Evolutionary conservation across 2,113 vertebrate species (phyloP).

Genomic region (Pteruthius melanotis): DNA sequence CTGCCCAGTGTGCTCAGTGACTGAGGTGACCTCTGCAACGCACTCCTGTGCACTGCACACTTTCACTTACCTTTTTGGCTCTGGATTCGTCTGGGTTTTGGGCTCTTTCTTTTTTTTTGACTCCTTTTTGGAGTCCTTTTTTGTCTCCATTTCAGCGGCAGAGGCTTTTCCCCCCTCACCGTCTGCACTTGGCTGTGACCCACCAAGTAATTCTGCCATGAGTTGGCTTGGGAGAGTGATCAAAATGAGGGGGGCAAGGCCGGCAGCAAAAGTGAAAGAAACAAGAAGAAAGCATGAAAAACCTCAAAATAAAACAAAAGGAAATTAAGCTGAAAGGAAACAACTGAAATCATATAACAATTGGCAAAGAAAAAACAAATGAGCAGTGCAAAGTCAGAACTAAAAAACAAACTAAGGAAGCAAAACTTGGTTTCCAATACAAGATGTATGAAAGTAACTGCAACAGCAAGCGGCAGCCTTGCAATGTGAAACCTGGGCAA

Average conservation of each 20-base stretch:
- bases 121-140: conserved; percentile 91
- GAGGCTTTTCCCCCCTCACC: conserved; percentile 77
- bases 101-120: conserved; percentile 92
- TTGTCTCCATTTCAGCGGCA: conserved; percentile 77
- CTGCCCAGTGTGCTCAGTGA: conserved; percentile 5
- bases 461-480: conserved; percentile 73
- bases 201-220: conserved; percentile 81
- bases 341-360: conserved; percentile 59
- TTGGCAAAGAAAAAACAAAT: conserved; percentile 67
- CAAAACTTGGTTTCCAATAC: conserved; percentile 74
- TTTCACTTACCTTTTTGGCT: conserved; percentile 83
- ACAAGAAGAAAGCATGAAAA: conserved; percentile 76
- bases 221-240: conserved; percentile 84
- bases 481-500: conserved; percentile 77
- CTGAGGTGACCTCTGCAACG: neutral
- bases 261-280: conserved; percentile 81
- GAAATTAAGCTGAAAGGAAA: conserved; percentile 73
- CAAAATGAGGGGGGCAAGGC: conserved; percentile 79
- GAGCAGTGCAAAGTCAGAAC: conserved; percentile 74
- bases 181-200: conserved; percentile 78
- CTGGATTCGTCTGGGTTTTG: conserved; percentile 80
- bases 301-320: conserved; percentile 63
- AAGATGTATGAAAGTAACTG: conserved; percentile 76
- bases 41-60: neutral
- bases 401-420: conserved; percentile 76